Evolutionary conservation across 2,113 vertebrate genomes (phyloP), one percentile per base, ranked within the genome.

Genomic region (Cynocephalus volans): DNA sequence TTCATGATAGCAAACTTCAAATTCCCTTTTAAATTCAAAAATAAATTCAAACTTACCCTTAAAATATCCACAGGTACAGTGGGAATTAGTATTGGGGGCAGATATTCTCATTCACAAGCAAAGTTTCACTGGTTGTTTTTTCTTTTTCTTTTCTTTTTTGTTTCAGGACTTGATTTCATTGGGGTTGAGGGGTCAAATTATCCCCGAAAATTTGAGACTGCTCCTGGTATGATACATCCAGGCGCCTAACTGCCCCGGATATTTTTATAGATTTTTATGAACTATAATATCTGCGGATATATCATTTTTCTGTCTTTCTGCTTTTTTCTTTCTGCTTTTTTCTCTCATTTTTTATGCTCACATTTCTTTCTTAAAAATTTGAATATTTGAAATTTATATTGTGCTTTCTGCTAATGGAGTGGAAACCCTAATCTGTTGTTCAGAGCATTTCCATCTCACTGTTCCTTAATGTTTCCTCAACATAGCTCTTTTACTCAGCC

Each of bases 141-240:
- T 64, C 94, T 97, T 96, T 98, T 52, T 96, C n/a, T 98, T 97
- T 97, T 97, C 92, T 98, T 97, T 98, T 98, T 98, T 98, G 97
- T 99, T 99, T 98, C 98, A 99, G 99, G 99, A 98, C 99, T 99
- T 99, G 99, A 99, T 98, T 99, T 99, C 99, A 98, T 99, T 98
- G 99, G 99, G 98, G 99, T 98, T 98, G 99, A 99, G 98, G 99
- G 99, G 98, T 99, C 99, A 99, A 99, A 99, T 99, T 99, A 99
- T 98, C 99, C 99, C 96, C 98, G 98, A 98, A 99, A 99, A 99
- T 99, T 99, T 98, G 99, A 99, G 98, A 99, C 99, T 98, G 99
- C 99, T 99, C 99, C 99, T 98, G 99, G 99, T 99, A 99, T 98
- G 98, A 98, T 97, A 97, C 98, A 98, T 98, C 98, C 98, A 99